These are phyloP conservation scores for Anas platyrhynchos DNA, from an alignment of 2,113 vertebrate species.

Conservation along the genomic window DNA sequence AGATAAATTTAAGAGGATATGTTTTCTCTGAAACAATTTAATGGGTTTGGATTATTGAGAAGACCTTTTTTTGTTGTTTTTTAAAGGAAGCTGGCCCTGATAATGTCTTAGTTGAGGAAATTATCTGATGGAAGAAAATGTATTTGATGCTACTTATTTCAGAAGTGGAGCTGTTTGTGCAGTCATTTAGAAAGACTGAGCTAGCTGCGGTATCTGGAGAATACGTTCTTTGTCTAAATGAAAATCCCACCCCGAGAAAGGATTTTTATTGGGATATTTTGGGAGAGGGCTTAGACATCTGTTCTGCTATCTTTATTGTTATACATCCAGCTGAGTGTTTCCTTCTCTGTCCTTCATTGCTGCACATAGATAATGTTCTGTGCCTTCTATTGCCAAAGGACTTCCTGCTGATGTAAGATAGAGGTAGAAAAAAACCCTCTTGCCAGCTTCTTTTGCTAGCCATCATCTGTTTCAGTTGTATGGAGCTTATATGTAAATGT, in stretches of 20 bases:
- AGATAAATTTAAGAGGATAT: background rate
- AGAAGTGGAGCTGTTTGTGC: background rate
- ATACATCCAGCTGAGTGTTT: background rate
- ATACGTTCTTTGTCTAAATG: background rate
- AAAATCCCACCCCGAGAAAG: background rate
- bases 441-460: background rate
- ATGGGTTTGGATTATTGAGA: conserved; percentile 7
- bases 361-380: background rate
- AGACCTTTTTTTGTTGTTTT: background rate
- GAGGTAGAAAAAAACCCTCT: background rate
- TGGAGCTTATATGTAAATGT: background rate
- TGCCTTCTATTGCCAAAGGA: background rate
- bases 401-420: background rate
- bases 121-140: background rate
- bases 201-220: rapidly evolving
- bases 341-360: background rate
- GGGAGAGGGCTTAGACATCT: background rate
- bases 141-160: background rate
- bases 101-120: background rate
- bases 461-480: background rate
- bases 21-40: background rate
- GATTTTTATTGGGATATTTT: background rate
- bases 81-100: background rate
- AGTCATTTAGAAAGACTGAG: background rate
- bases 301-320: background rate